Evolutionary conservation across 2,888 invertebrate species (phyloP).

Genomic region (Phorcus lineatus): DNA sequence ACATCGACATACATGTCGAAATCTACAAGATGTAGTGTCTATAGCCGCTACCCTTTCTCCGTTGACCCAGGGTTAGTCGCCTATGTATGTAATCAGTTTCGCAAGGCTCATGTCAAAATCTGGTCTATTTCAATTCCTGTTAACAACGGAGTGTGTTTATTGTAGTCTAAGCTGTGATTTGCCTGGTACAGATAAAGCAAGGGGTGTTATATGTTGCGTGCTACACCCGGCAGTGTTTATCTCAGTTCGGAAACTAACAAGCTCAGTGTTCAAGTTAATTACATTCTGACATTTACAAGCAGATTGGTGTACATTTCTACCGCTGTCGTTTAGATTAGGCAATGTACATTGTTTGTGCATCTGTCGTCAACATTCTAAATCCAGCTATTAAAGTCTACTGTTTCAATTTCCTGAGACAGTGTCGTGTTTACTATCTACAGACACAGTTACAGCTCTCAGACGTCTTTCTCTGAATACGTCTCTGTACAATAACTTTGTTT

Average conservation of each 20-base stretch:
- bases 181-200: neutral
- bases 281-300: constrained; percentile 9
- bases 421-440: no score
- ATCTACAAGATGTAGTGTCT: neutral
- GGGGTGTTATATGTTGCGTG: neutral
- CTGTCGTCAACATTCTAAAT: constrained; percentile 5
- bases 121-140: neutral
- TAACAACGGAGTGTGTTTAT: constrained; percentile 16
- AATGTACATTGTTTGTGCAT: constrained; percentile 16
- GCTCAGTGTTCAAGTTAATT: neutral
- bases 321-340: constrained; percentile 8
- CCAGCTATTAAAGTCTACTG: no score
- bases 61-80: neutral
- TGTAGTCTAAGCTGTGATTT: constrained; percentile 14
- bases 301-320: constrained; percentile 5
- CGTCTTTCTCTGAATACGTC: no score
- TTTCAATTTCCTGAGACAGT: no score
- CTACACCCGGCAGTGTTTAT: neutral
- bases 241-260: neutral
- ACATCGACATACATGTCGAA: neutral
- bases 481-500: no score
- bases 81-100: constrained; percentile 14
- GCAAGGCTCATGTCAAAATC: constrained; percentile 7
- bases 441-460: no score
- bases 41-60: neutral